Base-by-base conservation (phyloP, 2,797 vertebrate genomes). In the Gadopsis marmoratus region DNA sequence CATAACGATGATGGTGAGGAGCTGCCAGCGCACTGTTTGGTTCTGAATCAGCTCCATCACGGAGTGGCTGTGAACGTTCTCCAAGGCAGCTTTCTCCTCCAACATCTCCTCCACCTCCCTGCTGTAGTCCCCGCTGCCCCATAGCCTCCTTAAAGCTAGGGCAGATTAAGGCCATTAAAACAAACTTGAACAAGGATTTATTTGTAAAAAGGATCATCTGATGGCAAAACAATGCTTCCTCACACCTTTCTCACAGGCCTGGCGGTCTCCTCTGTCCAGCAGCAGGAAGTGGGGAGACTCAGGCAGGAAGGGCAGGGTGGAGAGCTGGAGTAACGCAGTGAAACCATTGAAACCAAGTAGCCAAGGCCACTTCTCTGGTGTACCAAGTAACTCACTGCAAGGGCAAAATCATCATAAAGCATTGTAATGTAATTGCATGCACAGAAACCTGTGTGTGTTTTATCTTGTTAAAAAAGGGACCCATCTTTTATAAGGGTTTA, bases 271-370 rank as follows among this genome's bases (percentile, higher is more conserved):
- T 82, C 68, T 89, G 21, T 93, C 84, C 67, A 96, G 85, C 61
- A 96, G 81, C 62, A 96, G 91, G 85, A 92, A 96, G 2, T 77
- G 79, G 3, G 96, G 96, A 58, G 95, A 96, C 83, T 96, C 96
- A 1, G 96, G 96, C 29, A 96, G 89, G 70, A 95, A 87, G 41
- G 94, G 93, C 67, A 96, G 80, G 9, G 87, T 87, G 84, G 84
- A 5, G 41, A 96, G 88, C 89, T 96, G 95, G 51, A 96, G 50
- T 17, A 96, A 39, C 0, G 93, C 94, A 7, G 88, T 74, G 11
- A 92, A 82, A 2, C 89, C 94, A 16, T 76, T 93, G 81, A 95
- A 91, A 6, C 88, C 89, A 21, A 96, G 89, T 72, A 96, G 88
- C 87, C 93, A 95, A 5, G 92, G 93, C 95, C 95, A 96, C 29